Evolutionary conservation across 2,888 invertebrate genomes (phyloP), one percentile per base, ranked within the genome.

Genomic region (Xestia rhomboidea): DNA sequence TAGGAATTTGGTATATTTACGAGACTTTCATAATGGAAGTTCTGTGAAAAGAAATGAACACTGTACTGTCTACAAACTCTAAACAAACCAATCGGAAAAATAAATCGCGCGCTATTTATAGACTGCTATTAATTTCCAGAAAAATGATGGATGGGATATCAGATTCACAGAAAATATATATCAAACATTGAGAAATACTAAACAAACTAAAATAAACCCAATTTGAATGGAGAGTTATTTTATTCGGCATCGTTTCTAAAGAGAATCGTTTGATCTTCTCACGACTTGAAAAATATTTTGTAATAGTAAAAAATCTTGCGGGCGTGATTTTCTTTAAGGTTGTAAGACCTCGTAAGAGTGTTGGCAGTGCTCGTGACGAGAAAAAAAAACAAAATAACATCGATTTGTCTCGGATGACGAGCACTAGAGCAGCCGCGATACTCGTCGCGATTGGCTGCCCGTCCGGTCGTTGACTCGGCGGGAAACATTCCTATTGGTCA

Each of bases 371-470:
- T 91, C 92, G 93, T 94, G 93, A 92, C 89, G 88, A 89, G 88
- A 89, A 91, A 93, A 93, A 91, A 90, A 88, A 89, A 92, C 60
- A 85, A 86, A 90, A 93, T 91, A 92, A 91, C 92, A 89, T 89
- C 92, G 92, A 95, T 96, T 95, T 91, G 95, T 95, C 92, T 93
- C 94, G 94, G 93, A 93, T 94, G 94, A 93, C 92, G 93, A 91
- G 89, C 90, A 90, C 89, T 90, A 89, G 92, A 92, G 91, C 92
- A 91, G 87, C 78, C 81, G 91, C 90, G 89, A 89, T 91, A 88
- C 87, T 84, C 89, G 92, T 91, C 87, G 92, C 91, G 91, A 94
- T 94, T 94, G 93, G 93, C 90, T 89, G 91, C 88, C 79, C 82
- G 78, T 63, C 77, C 88, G 95, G 95, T 94, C 96, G 92, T 93